phyloP scores from a whole-genome alignment of 92 coral and sea anemone genomes.

The Hydrozoanthus gracilis region DNA sequence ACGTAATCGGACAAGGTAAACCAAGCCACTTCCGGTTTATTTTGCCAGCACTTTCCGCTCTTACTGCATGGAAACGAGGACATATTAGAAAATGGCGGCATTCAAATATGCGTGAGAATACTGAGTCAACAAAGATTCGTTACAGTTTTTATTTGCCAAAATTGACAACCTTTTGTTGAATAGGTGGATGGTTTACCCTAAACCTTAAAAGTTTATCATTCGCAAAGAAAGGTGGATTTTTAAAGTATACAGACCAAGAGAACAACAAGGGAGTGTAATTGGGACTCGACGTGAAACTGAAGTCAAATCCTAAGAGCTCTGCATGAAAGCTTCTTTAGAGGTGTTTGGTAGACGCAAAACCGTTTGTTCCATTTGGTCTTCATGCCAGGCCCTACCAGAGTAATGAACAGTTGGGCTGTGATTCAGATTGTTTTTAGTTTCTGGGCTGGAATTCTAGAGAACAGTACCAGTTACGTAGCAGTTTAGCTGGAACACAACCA shows the following conservation, averaged over 20 bases:
- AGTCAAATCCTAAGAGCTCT: neutral
- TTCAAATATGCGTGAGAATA: neutral
- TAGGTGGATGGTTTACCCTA: neutral
- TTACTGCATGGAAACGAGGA: conserved; percentile 35
- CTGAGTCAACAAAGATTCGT: conserved; percentile 34
- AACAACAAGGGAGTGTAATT: neutral
- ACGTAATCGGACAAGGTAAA: no score
- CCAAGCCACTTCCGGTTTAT: conserved; percentile 20
- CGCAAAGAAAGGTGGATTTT: neutral
- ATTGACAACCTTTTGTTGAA: neutral
- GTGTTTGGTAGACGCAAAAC: neutral
- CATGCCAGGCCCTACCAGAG: neutral
- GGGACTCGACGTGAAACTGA: neutral
- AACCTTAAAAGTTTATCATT: neutral
- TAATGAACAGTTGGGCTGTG: neutral
- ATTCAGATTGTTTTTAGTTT: neutral
- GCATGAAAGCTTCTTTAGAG: no score
- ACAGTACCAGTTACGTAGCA: neutral
- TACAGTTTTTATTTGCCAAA: neutral
- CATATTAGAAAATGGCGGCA: conserved; percentile 42
- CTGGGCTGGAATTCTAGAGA: neutral
- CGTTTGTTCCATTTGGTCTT: neutral
- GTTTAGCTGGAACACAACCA: neutral
- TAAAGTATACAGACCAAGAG: neutral
- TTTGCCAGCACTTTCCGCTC: neutral